These are phyloP conservation scores for Goniozus legneri DNA, from an alignment of 1,140 invertebrate genomes.

Conservation along the genomic window DNA sequence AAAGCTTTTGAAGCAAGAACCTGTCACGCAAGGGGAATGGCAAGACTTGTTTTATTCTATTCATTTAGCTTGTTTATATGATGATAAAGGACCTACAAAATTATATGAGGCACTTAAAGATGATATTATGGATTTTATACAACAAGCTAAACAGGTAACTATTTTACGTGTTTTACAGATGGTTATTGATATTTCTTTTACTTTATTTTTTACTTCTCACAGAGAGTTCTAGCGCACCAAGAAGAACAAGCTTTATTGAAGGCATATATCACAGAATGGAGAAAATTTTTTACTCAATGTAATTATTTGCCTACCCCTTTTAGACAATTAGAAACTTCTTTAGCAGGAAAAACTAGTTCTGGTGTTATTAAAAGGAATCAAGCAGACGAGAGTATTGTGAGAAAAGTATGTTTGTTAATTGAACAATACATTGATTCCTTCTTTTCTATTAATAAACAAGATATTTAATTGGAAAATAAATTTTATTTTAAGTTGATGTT, in stretches of 20 bases:
- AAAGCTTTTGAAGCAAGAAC: slow-evolving; percentile 88
- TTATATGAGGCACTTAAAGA: slow-evolving; percentile 84
- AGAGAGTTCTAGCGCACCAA: slow-evolving; percentile 82
- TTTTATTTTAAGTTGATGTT: slow-evolving; percentile 77
- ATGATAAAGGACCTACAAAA: slow-evolving; percentile 89
- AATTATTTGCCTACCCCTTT: slow-evolving; percentile 96
- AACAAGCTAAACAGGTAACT: slow-evolving; percentile 81
- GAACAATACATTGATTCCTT: background rate
- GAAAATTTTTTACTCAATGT: slow-evolving; percentile 97
- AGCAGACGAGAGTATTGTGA: slow-evolving; percentile 84
- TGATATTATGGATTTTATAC: slow-evolving; percentile 93
- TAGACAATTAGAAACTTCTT: slow-evolving; percentile 82
- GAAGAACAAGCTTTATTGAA: slow-evolving; percentile 94
- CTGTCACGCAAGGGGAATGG: slow-evolving; percentile 93
- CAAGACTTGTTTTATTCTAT: slow-evolving; percentile 95
- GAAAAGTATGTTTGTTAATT: slow-evolving; percentile 59
- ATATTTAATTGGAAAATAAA: no score
- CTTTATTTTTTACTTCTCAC: slow-evolving; percentile 17
- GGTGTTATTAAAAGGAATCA: slow-evolving; percentile 70
- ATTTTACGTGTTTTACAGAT: background rate
- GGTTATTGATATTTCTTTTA: slow-evolving; percentile 11
- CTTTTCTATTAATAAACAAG: slow-evolving; percentile 8
- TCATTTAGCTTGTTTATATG: slow-evolving; percentile 92
- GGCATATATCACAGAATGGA: slow-evolving; percentile 95
- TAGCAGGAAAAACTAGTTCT: slow-evolving; percentile 61